Base-by-base conservation (phyloP, 64 coral and sea anemone genomes). In the Pocillopora damicornis region DNA sequence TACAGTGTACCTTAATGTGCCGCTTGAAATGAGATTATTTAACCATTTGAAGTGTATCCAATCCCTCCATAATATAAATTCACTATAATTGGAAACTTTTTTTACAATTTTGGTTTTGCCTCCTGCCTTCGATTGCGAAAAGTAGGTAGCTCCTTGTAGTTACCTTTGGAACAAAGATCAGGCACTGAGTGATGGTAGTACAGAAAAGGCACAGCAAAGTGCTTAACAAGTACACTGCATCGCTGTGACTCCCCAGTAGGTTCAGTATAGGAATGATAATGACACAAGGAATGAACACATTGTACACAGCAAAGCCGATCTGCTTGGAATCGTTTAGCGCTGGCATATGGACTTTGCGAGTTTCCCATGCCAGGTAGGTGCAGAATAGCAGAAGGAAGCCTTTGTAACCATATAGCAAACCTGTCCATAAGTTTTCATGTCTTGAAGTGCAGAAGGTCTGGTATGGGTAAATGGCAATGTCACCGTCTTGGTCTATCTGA, bases 141-240 rank as follows among this genome's bases (percentile, higher is more conserved):
- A 3, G 2, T 23, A 30, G 30, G 30, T 30, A 30, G 30, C 30
- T 30, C 37, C 30, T 30, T 30, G 30, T 30, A 30, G 30, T 30
- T 88, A 95, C 93, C 89, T 91, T 95, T 23, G 93, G 93, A 23
- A 95, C 35, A 51, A 95, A 95, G 73, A 95, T 95, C 36, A 95
- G 74, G 86, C 86, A 88, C 18, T 91, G 93, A 9, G 89, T 89
- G 18, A 84, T 76, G 16, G 86, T 95, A 63, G 93, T 95, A 59
- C 93, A 95, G 74, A 95, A 88, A 64, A 95, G 75, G 59, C 89
- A 91, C 15, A 95, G 75, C 25, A 95, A 13, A 14, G 86, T 63
- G 16, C 63, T 86, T 42, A 95, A 78, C 1, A 79, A 77, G 75
- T 91, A 88, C 15, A 86, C 80, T 1, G 86, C 86, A 11, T 60